Base-by-base conservation (phyloP, 2,888 invertebrate genomes). In the Chaitophorus viminalis region DNA sequence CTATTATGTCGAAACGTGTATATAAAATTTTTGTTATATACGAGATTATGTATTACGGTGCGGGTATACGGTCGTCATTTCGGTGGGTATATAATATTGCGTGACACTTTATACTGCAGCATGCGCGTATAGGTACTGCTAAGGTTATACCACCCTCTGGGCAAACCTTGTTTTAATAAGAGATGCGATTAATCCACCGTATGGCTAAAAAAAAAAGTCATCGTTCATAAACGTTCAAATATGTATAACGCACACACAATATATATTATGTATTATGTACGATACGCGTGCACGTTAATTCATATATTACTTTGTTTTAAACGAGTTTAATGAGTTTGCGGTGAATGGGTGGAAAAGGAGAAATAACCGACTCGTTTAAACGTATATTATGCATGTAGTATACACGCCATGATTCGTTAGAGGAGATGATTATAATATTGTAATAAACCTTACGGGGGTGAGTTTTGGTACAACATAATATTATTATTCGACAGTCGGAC, bases 271-370 rank as follows among this genome's bases (percentile, higher is more conserved):
- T n/a, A n/a, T n/a, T 17, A 29, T 52, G 46, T 21, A 52, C 18
- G 46, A 60, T 25, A 60, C 60, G 60, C 60, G 60, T 31, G 21
- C 52, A 46, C 78, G n/a, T 82, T 52, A 33, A 54, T 82, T 72
- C 54, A 72, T 72, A 72, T 72, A 82, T 82, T 72, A 72, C 72
- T 72, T 72, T 33, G 52, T 82, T 25, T n/a, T 31, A 46, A 72
- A 82, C 82, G 25, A 82, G 70, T 82, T 82, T 33, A 31, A 52
- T 25, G 70, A 52, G 31, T 68, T 60, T 25, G 29, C 14, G 65
- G 79, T 65, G 8, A 18, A 79, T n/a, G 46, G 46, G 46, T 46
- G 46, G 46, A 46, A 8, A 39, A 39, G 11, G 6, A 46, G 14
- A 46, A 46, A 46, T 3, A 46, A 46, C 46, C 46, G 46, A 46